Percentiles rank a stretch among this genome's conserved stretches.
Evolutionary conservation across 2,113 vertebrate species (phyloP).

Genomic region (Colaptes auratus): DNA sequence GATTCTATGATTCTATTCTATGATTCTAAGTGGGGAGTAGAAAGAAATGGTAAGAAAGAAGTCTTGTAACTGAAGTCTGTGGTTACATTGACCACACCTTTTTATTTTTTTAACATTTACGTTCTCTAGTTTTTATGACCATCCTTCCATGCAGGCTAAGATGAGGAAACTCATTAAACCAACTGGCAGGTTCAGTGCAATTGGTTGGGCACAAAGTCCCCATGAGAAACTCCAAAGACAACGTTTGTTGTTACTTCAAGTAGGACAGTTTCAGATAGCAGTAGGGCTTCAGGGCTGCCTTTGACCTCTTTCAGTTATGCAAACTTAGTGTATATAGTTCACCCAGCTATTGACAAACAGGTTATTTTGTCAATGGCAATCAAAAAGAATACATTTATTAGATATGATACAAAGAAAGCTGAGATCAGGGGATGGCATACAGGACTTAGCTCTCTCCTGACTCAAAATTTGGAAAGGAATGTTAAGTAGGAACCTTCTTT

Average conservation of each 20-base stretch:
- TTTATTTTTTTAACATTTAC: background rate
- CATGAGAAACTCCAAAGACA: background rate
- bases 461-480: background rate
- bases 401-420: background rate
- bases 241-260: background rate
- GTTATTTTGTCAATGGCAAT: background rate
- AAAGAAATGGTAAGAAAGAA: background rate
- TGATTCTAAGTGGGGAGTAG: background rate
- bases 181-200: background rate
- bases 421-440: background rate
- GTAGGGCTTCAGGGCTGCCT: background rate
- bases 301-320: background rate
- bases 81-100: background rate
- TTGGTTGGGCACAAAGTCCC: background rate
- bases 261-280: background rate
- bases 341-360: background rate
- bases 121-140: background rate
- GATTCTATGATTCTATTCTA: too few relatives aligned
- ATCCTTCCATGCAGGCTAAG: background rate
- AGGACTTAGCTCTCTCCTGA: background rate
- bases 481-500: background rate
- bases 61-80: background rate
- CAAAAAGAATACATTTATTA: background rate
- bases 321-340: background rate
- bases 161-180: background rate